Evolutionary conservation across 2,113 vertebrate genomes (phyloP).

Genomic region (Stictonetta naevosa): DNA sequence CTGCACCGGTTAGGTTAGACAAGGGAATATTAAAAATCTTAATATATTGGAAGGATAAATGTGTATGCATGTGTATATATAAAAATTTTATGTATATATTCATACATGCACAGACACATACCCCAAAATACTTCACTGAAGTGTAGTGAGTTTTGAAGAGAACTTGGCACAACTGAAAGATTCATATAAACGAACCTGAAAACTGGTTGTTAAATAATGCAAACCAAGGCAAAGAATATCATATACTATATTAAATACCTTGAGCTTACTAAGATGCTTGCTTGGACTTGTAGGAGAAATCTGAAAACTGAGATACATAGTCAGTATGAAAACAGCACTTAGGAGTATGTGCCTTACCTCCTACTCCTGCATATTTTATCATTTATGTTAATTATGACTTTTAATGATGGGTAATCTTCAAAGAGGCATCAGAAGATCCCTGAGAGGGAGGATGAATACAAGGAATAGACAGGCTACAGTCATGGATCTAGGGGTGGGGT

Average conservation of each 20-base stretch:
- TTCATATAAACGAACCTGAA: neutral
- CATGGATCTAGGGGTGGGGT: neutral
- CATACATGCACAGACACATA: conserved; percentile 25
- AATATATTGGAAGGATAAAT: neutral
- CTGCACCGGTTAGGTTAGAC: neutral
- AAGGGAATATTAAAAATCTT: neutral
- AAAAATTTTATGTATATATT: neutral
- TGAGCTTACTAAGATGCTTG: conserved; percentile 24
- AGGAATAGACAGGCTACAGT: neutral
- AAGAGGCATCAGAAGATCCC: neutral
- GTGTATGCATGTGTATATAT: neutral
- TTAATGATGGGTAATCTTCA: neutral
- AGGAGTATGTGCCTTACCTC: neutral
- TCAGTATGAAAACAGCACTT: neutral
- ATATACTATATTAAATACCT: conserved; percentile 43
- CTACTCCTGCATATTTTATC: conserved; percentile 18
- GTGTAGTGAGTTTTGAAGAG: conserved; percentile 7
- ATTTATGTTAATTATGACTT: conserved; percentile 28
- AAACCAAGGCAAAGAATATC: conserved; percentile 23
- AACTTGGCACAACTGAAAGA: conserved; percentile 30
- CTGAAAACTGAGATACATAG: conserved; percentile 33
- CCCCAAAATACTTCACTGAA: neutral
- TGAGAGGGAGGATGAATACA: neutral
- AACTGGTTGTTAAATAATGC: conserved; percentile 45
- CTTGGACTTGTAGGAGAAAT: conserved; percentile 53